Percentiles rank a stretch among this genome's conserved stretches.
These are phyloP conservation scores for Cheilosia vulpina DNA, from an alignment of 2,888 invertebrate species.

Conservation along the genomic window DNA sequence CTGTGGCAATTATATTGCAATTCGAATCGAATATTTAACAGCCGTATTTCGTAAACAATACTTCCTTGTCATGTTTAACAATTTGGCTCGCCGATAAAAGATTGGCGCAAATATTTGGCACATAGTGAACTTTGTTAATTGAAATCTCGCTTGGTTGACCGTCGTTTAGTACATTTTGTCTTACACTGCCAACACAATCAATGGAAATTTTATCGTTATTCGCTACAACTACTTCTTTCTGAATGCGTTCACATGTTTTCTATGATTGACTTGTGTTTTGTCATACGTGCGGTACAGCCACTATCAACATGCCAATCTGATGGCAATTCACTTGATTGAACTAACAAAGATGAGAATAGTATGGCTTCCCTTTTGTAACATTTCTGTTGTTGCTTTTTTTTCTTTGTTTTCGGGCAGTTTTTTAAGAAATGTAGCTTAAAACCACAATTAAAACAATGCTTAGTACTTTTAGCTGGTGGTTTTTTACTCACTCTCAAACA, in stretches of 20 bases:
- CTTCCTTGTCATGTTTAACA: slow-evolving; percentile 26
- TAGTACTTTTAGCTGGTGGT: too few species aligned
- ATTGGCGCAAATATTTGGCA: slow-evolving; percentile 25
- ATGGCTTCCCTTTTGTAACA: too few species aligned
- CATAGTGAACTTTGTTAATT: slow-evolving; percentile 32
- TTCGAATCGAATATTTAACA: slow-evolving; percentile 46
- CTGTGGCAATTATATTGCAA: slow-evolving; percentile 44
- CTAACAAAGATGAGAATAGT: too few species aligned
- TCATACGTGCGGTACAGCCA: too few species aligned
- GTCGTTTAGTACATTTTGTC: slow-evolving; percentile 31
- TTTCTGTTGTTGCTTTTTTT: too few species aligned
- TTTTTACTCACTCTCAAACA: slow-evolving; percentile 23
- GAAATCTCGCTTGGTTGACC: slow-evolving; percentile 30
- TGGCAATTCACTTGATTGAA: too few species aligned
- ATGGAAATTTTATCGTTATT: too few species aligned
- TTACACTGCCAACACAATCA: too few species aligned
- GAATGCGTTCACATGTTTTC: too few species aligned
- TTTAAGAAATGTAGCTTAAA: slow-evolving; percentile 38
- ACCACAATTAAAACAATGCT: slow-evolving; percentile 47
- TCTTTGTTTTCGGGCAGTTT: slow-evolving; percentile 1
- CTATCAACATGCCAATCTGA: too few species aligned
- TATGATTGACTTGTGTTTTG: too few species aligned
- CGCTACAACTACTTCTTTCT: too few species aligned
- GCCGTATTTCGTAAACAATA: slow-evolving; percentile 50
- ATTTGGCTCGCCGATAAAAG: slow-evolving; percentile 47